Conservation (phyloP, 92 coral and sea anemone species). For the Epizoanthus ramosus region DNA sequence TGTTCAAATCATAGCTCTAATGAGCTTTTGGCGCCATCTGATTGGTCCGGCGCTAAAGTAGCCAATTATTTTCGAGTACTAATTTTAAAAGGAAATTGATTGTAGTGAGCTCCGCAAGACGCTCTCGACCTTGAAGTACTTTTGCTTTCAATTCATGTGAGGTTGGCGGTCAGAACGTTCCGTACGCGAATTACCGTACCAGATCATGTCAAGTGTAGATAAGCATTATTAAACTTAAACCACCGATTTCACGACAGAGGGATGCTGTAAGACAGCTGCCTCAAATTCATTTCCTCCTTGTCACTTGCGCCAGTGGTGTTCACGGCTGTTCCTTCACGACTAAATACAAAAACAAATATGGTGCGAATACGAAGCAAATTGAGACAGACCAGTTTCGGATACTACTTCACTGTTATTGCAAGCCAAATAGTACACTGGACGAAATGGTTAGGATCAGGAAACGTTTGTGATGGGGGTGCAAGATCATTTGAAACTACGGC, state of each 20-base stretch:
- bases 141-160: neutral
- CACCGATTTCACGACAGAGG: neutral
- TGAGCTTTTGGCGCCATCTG: constrained; percentile 63
- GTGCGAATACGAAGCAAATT: constrained; percentile 1
- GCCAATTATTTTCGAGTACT: constrained; percentile 93
- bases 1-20: constrained; percentile 84
- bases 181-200: neutral
- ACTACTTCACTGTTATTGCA: neutral
- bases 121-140: constrained; percentile 38
- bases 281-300: neutral
- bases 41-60: constrained; percentile 86
- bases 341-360: constrained; percentile 30
- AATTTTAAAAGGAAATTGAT: constrained; percentile 55
- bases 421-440: neutral
- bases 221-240: neutral
- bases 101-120: constrained; percentile 35
- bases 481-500: constrained; percentile 10
- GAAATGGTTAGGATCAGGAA: neutral
- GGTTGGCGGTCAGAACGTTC: neutral
- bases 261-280: neutral
- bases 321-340: neutral
- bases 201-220: constrained; percentile 13
- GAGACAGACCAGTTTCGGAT: neutral
- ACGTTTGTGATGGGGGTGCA: neutral
- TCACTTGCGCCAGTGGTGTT: neutral